Evolutionary conservation across 2,113 vertebrate genomes (phyloP).

Genomic region (Sinocyclocheilus rhinocerous): DNA sequence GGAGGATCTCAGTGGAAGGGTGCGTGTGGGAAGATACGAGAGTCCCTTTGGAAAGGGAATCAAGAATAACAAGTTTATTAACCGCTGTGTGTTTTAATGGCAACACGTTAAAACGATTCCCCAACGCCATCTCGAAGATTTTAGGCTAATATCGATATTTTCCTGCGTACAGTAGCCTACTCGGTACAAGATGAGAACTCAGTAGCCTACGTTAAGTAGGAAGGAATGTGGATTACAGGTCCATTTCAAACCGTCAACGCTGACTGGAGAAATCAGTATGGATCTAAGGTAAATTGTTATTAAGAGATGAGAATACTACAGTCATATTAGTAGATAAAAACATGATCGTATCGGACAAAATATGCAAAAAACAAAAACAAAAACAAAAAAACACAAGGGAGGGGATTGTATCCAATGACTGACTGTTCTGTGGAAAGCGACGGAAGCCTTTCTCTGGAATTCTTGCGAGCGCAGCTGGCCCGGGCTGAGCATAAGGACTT

Average conservation of each 20-base stretch:
- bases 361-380: neutral
- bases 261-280: too few relatives aligned
- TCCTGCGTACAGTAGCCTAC: neutral
- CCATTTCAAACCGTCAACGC: neutral
- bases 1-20: conserved; percentile 24
- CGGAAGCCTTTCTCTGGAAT: neutral
- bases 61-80: neutral
- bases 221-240: neutral
- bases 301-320: neutral
- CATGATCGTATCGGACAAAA: neutral
- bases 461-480: too few relatives aligned
- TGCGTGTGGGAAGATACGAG: conserved; percentile 10
- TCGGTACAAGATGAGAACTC: neutral
- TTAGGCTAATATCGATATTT: neutral
- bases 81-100: neutral
- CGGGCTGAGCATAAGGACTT: too few relatives aligned
- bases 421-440: neutral
- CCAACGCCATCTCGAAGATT: neutral
- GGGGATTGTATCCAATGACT: too few relatives aligned
- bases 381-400: fast-evolving
- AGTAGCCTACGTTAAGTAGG: neutral
- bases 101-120: neutral
- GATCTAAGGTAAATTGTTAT: neutral
- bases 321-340: neutral
- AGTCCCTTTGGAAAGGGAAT: neutral